Conservation (phyloP, 2,888 invertebrate genomes). For the Drosophila infuscata region DNA sequence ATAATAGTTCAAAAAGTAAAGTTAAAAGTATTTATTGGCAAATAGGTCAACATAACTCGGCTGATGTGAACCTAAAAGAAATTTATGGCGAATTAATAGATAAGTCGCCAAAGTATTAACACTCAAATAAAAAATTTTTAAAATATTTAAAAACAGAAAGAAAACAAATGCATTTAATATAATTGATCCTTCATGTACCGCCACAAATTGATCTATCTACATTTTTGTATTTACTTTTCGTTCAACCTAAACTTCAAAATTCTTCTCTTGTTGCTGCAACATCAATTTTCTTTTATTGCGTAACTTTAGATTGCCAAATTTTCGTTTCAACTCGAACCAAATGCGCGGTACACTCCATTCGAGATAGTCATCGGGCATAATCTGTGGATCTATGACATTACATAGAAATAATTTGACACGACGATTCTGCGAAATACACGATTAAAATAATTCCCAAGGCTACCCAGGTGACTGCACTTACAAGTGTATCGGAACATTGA, state of each 20-base stretch:
- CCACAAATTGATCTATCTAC: not conserved
- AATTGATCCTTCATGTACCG: not conserved
- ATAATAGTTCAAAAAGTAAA: too few species aligned
- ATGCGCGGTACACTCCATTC: slow-evolving; percentile 28
- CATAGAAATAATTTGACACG: slow-evolving; percentile 20
- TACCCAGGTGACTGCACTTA: slow-evolving; percentile 5
- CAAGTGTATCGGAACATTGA: slow-evolving; percentile 5
- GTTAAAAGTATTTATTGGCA: not conserved
- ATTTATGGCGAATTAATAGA: too few species aligned
- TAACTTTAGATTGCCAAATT: slow-evolving; percentile 11
- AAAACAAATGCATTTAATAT: not conserved
- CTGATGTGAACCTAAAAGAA: too few species aligned
- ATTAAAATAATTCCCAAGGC: not conserved
- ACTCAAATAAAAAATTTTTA: not conserved
- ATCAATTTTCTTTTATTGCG: not conserved
- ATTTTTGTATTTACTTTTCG: not conserved
- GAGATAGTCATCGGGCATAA: not conserved
- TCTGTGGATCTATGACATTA: slow-evolving; percentile 2
- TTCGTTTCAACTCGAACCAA: slow-evolving; percentile 23
- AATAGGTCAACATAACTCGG: not conserved
- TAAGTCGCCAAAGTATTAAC: not conserved
- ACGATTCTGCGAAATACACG: slow-evolving; percentile 3
- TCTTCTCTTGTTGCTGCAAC: too few species aligned
- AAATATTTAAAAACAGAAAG: not conserved
- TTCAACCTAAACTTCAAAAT: not conserved